Base-by-base conservation (phyloP, 2,113 vertebrate species). In the Madoqua kirkii region DNA sequence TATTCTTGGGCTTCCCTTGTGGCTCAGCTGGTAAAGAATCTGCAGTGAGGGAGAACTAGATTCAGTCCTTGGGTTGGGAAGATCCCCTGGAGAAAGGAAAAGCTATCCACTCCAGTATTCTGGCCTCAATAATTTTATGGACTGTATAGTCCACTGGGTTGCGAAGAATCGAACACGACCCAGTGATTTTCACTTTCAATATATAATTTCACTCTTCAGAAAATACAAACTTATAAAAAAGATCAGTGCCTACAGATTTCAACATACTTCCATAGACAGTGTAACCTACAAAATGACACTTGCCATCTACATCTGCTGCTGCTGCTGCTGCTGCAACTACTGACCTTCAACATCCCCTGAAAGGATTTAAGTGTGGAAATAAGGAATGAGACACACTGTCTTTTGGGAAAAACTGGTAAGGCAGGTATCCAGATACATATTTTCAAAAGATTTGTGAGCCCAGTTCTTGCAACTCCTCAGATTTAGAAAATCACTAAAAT, bases 121-220 rank as follows among this genome's bases (percentile, higher is more conserved):
- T 71, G n/a, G n/a, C 9, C 10, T 71, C 1, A 36, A 23, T 36
- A 71, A 71, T 71, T 71, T 71, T 5, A 71, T 40, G n/a, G 5
- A 40, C 10, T 6, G 0, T 71, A 23, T 40, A 71, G 10, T 13
- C 10, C 67, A 12, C 0, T 0, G 67, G n/a, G 19, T 71, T 71
- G 67, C n/a, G 21, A 71, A 71, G 19, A 71, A 19, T 40, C 0
- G 0, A 36, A 71, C 67, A 71, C 2, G 10, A 71, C 10, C 19
- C n/a, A 40, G 19, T 3, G n/a, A 23, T 19, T 71, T 71, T 40
- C n/a, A 71, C n/a, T 71, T 36, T 71, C n/a, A 43, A 6, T 74
- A 13, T 43, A 27, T 76, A 43, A 43, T 43, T 76, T 43, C 40
- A 76, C 71, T 71, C 67, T 79, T 85, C 43, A 79, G 12, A 67